A percentile compares a stretch with the other conserved stretches of the same genome.
Conservation (phyloP, 2,797 vertebrate genomes). For the Sarcophilus harrisii region DNA sequence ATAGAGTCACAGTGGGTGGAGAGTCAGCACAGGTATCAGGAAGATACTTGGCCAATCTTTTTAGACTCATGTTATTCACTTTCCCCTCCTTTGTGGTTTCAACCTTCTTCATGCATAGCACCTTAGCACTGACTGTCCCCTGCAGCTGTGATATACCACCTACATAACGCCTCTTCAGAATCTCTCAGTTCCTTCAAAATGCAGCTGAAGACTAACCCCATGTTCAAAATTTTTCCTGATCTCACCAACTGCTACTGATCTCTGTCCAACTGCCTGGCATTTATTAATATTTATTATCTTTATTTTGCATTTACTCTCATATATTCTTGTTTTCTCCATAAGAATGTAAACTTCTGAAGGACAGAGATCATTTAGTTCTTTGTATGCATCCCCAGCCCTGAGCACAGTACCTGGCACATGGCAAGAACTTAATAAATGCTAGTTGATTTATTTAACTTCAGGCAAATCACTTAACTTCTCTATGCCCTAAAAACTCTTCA, state of each 20-base stretch:
- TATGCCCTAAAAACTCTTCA: background rate
- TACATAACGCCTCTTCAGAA: background rate
- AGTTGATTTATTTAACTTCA: background rate
- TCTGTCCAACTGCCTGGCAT: background rate
- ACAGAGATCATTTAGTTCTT: background rate
- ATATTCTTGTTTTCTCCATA: background rate
- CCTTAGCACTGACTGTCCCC: background rate
- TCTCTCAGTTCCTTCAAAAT: background rate
- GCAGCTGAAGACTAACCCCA: background rate
- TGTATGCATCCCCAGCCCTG: background rate
- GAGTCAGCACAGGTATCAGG: background rate
- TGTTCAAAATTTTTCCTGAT: background rate
- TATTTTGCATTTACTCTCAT: background rate
- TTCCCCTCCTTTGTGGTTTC: background rate
- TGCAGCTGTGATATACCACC: too few species aligned
- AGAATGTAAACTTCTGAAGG: background rate
- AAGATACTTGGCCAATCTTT: background rate
- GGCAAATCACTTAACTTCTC: background rate
- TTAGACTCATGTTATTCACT: background rate
- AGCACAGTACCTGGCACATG: background rate
- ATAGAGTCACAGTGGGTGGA: background rate
- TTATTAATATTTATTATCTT: background rate
- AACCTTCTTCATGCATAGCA: background rate
- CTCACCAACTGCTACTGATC: background rate
- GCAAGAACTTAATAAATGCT: background rate